A percentile compares a stretch with the other conserved stretches of the same genome.
Evolutionary conservation across 2,113 vertebrate species (phyloP).

Genomic region (Pedionomus torquatus): DNA sequence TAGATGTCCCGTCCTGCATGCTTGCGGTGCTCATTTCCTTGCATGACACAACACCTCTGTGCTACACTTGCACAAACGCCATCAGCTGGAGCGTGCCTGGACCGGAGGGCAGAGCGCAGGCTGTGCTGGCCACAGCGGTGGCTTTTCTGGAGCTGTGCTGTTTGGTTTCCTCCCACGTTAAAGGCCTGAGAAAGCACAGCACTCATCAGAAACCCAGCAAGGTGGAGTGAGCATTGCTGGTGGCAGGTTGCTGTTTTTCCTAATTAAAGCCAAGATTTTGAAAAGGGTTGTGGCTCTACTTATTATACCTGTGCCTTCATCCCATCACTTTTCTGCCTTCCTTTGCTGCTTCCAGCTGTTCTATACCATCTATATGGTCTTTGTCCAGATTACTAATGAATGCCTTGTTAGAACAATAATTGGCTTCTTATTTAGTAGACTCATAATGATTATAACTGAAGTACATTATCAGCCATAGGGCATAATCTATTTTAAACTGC

Average conservation of each 20-base stretch:
- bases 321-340: background rate
- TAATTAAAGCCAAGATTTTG: background rate
- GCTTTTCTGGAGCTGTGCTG: background rate
- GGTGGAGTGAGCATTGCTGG: background rate
- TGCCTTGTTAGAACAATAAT: conserved; percentile 23
- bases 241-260: background rate
- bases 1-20: background rate
- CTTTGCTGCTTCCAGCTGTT: background rate
- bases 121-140: fast-evolving
- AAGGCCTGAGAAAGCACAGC: background rate
- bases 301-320: background rate
- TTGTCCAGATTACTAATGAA: background rate
- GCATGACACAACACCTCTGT: fast-evolving
- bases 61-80: background rate
- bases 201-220: background rate
- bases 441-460: background rate
- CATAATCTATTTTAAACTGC: conserved; percentile 21
- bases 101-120: background rate
- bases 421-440: conserved; percentile 42
- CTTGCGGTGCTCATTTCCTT: background rate
- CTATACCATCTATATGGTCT: background rate
- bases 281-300: background rate
- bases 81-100: background rate
- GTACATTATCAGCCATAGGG: background rate
- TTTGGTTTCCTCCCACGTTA: background rate